phyloP scores from a whole-genome alignment of 2,888 invertebrate genomes.

The Ormyrus labotus region DNA sequence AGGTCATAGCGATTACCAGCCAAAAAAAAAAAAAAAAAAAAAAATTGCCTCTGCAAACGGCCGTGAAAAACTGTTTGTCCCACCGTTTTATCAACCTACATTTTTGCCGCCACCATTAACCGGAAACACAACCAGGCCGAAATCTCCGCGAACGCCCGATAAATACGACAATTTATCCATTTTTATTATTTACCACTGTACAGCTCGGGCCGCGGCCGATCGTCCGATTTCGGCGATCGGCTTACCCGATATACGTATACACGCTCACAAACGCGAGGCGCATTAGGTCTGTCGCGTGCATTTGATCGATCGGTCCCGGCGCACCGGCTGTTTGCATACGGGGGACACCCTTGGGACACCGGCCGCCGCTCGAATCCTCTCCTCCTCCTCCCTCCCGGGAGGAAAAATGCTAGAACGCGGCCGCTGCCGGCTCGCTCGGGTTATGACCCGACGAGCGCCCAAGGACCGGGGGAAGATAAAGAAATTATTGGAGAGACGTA shows the following conservation, averaged over 20 bases:
- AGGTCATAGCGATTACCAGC: too few relatives aligned
- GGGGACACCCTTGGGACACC: conserved; percentile 41
- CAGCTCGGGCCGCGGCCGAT: not conserved
- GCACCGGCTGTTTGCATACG: conserved; percentile 47
- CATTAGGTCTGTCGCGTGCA: conserved; percentile 50
- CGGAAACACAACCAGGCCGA: too few relatives aligned
- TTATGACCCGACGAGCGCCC: conserved; percentile 8
- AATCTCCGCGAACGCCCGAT: conserved; percentile 2
- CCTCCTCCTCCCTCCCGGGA: not conserved
- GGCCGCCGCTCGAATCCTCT: not conserved
- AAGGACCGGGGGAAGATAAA: not conserved
- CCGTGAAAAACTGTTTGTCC: too few relatives aligned
- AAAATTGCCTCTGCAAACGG: too few relatives aligned
- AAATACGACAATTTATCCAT: conserved; percentile 40
- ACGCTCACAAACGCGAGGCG: conserved; percentile 14
- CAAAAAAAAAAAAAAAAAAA: too few relatives aligned
- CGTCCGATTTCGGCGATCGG: conserved; percentile 12
- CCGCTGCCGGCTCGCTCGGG: not conserved
- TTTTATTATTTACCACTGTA: conserved; percentile 44
- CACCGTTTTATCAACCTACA: not conserved
- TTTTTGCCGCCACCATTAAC: not conserved
- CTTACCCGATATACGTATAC: conserved; percentile 16
- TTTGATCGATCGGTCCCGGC: conserved; percentile 50
- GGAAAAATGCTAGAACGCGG: conserved; percentile 33
- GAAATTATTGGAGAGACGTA: not conserved